Evolutionary conservation across 1,140 invertebrate species (phyloP), one percentile per base, ranked within the genome.

Genomic region (Calosoma granatense): DNA sequence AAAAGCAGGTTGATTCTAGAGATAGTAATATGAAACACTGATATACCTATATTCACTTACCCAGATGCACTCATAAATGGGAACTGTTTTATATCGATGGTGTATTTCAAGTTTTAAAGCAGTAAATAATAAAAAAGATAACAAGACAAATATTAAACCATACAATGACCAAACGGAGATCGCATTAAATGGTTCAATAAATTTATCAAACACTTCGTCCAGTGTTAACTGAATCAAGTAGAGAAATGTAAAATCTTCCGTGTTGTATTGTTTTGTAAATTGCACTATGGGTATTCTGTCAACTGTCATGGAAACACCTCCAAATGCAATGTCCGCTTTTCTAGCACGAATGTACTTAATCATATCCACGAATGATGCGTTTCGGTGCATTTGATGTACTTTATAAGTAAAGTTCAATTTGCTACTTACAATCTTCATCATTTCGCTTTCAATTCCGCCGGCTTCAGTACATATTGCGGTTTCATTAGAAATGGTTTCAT

Each of bases 251-350:
- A 47, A 47, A 11, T 47, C 41, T 17, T 47, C 41, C 15, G 41
- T 11, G 15, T 47, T 47, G 17, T 47, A 47, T 47, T 47, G 41
- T 17, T 47, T 47, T 47, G 41, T 47, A 47, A 47, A 47, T 47
- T 47, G 41, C 9, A 47, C 41, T 47, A 47, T 12, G 9, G 41
- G 41, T 12, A 47, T 47, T 17, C 41, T 9, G 17, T 47, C 41
- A 9, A 17, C 15, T 17, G 41, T 47, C 41, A 47, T 47, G 4
- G 6, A 11, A 17, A 47, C 17, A 17, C 41, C 41, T 17, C 41
- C 41, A 17, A 47, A 12, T 4, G 9, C 41, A 12, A 47, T 6
- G 17, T 47, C 41, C 6, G 41, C 41, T 9, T 17, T 47, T 47
- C 17, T 17, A 47, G 9, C 17, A 47, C 17, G 9, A 4, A 47